Evolutionary conservation across 2,888 invertebrate species (phyloP).

Genomic region (Bellardia pandia): DNA sequence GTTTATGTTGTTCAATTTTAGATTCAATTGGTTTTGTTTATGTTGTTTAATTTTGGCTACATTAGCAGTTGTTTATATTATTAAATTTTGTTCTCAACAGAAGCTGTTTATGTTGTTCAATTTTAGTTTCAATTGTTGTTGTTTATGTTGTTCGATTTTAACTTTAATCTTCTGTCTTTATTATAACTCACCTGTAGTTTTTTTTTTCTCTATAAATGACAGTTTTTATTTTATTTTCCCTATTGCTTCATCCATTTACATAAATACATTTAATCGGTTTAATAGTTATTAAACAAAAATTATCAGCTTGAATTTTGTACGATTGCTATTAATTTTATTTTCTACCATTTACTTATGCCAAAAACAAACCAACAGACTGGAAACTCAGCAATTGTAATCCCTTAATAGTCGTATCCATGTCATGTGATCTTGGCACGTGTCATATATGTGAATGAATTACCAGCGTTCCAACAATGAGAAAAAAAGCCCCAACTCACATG

Average conservation of each 20-base stretch:
- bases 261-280: not conserved
- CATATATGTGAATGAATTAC: slow-evolving; percentile 34
- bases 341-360: not conserved
- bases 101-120: too few relatives aligned
- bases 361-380: not conserved
- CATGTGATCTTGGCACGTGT: slow-evolving; percentile 62
- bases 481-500: slow-evolving; percentile 27
- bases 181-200: too few relatives aligned
- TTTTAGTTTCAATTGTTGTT: too few relatives aligned
- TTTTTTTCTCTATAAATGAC: not conserved
- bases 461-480: not conserved
- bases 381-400: slow-evolving; percentile 15
- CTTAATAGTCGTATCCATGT: slow-evolving; percentile 50
- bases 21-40: too few relatives aligned
- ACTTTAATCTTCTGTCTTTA: too few relatives aligned
- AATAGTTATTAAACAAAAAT: not conserved
- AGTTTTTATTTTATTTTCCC: not conserved
- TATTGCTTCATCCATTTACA: not conserved
- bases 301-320: not conserved
- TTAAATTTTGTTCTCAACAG: too few relatives aligned
- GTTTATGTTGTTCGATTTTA: too few relatives aligned
- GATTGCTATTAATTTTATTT: not conserved
- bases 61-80: too few relatives aligned
- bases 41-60: too few relatives aligned
- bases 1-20: too few relatives aligned